Conservation (phyloP, 1,140 invertebrate genomes). For the Aradophagus sp. region DNA sequence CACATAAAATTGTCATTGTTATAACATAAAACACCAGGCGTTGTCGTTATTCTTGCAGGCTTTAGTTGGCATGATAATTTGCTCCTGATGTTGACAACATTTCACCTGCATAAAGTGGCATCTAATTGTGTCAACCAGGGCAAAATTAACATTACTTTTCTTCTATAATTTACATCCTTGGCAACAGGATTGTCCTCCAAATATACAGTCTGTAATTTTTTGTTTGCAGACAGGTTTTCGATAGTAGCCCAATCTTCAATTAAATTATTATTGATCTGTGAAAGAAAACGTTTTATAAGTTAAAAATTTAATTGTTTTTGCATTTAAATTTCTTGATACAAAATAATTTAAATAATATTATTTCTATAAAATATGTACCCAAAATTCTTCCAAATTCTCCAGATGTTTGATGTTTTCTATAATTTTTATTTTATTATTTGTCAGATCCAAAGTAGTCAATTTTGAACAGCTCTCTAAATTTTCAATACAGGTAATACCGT, state of each 20-base stretch:
- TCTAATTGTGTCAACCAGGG: slow-evolving; percentile 95
- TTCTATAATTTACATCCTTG: slow-evolving; percentile 88
- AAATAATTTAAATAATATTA: background rate
- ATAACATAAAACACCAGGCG: too few species aligned
- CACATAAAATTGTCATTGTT: too few species aligned
- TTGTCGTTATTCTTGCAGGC: slow-evolving; percentile 1
- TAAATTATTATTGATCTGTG: slow-evolving; percentile 94
- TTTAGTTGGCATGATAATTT: slow-evolving; percentile 1
- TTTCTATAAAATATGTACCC: slow-evolving; percentile 79
- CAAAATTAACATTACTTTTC: slow-evolving; percentile 91
- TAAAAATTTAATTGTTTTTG: slow-evolving; percentile 1
- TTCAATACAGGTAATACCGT: slow-evolving; percentile 88
- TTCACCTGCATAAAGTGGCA: slow-evolving; percentile 89
- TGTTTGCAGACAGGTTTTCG: slow-evolving; percentile 83
- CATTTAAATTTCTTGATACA: too few species aligned
- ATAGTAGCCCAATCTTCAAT: slow-evolving; percentile 90
- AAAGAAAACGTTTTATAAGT: slow-evolving; percentile 7
- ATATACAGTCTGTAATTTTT: slow-evolving; percentile 91
- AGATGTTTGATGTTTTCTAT: slow-evolving; percentile 89
- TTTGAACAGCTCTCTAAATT: slow-evolving; percentile 82
- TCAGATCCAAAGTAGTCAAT: slow-evolving; percentile 91
- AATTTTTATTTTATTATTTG: slow-evolving; percentile 88
- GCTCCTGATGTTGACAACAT: slow-evolving; percentile 9
- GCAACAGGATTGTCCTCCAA: slow-evolving; percentile 94
- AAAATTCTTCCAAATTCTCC: slow-evolving; percentile 89